These are phyloP conservation scores for Jaculus jaculus DNA, from an alignment of 2,113 vertebrate genomes.

Conservation along the genomic window DNA sequence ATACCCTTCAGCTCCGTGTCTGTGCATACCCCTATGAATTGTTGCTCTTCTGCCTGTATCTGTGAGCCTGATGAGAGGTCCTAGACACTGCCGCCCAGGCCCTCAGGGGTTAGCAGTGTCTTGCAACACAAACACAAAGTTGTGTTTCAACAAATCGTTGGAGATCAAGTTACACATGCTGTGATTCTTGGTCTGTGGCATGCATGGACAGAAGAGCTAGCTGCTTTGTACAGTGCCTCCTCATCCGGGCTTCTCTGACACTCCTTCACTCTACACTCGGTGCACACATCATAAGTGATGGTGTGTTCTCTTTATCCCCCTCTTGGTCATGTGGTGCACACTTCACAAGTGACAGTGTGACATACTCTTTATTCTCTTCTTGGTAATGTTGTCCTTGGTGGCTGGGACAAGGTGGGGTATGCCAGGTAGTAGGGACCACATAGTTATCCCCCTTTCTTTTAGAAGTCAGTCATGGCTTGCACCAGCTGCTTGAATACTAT, in stretches of 20 bases:
- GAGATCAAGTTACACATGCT: background rate
- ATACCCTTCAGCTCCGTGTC: background rate
- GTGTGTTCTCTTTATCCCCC: background rate
- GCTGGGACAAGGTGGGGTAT: background rate
- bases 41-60: background rate
- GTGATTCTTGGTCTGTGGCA: background rate
- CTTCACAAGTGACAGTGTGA: too few species aligned
- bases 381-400: background rate
- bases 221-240: rapidly evolving
- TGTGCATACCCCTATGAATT: too few species aligned
- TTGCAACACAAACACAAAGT: background rate
- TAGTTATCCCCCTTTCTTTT: background rate
- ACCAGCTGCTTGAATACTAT: background rate
- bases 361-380: rapidly evolving
- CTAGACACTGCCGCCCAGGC: background rate
- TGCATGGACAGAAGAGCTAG: background rate
- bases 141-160: background rate
- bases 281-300: background rate
- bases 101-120: background rate
- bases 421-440: rapidly evolving
- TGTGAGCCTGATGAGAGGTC: background rate
- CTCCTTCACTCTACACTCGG: background rate
- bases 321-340: too few species aligned
- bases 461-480: background rate
- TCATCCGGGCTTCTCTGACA: background rate